Conservation (phyloP, 2,797 vertebrate species). For the Enteromius unitaeniatus region DNA sequence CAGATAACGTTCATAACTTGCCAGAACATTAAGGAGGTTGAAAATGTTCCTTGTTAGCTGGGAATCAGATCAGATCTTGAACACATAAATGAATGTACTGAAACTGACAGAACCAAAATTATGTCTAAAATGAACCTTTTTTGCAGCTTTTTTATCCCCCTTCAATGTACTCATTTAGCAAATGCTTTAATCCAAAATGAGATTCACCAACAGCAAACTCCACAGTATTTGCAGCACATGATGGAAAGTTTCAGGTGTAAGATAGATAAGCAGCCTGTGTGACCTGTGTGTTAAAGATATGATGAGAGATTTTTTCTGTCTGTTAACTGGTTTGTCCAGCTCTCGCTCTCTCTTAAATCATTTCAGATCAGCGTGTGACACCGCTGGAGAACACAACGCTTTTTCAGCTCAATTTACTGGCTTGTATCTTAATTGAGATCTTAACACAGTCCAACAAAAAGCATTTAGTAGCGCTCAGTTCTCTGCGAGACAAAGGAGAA, state of each 20-base stretch:
- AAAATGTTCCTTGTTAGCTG: background rate
- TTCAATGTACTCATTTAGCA: background rate
- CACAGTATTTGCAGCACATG: background rate
- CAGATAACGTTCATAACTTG: background rate
- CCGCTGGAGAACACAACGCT: constrained; percentile 57
- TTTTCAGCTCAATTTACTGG: constrained; percentile 66
- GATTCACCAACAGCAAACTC: background rate
- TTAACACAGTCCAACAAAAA: constrained; percentile 64
- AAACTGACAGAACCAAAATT: background rate
- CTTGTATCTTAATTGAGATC: constrained; percentile 79
- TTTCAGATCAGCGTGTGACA: constrained; percentile 61
- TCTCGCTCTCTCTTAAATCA: constrained; percentile 55
- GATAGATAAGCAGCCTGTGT: background rate
- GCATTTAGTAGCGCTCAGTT: constrained; percentile 59
- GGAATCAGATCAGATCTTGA: background rate
- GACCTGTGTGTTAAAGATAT: background rate
- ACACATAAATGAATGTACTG: background rate
- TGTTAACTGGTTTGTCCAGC: constrained; percentile 28
- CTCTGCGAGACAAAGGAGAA: constrained; percentile 60
- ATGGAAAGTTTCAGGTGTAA: background rate
- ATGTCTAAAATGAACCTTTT: background rate
- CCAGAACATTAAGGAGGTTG: background rate
- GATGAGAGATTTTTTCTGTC: constrained; percentile 6
- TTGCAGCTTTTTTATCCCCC: background rate
- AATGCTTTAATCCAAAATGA: background rate